These are phyloP conservation scores for Podarcis lilfordi DNA, from an alignment of 2,797 vertebrate genomes.

Conservation along the genomic window DNA sequence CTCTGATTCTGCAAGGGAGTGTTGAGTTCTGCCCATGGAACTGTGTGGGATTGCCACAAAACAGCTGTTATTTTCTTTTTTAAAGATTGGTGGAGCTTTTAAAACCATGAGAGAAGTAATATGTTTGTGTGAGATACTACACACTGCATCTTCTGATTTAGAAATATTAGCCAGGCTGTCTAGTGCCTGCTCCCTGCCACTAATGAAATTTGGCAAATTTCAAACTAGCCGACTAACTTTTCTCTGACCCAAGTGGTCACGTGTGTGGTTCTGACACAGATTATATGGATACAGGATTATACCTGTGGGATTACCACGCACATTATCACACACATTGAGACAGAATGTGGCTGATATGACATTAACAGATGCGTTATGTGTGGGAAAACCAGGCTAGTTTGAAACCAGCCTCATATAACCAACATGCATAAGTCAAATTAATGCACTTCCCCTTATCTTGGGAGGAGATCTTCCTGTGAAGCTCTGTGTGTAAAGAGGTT, in stretches of 20 bases:
- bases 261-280: background rate
- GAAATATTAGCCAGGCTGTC: slow-evolving; percentile 4
- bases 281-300: too few species aligned
- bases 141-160: background rate
- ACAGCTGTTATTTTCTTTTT: background rate
- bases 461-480: too few species aligned
- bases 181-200: too few species aligned
- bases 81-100: background rate
- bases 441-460: too few species aligned
- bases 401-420: too few species aligned
- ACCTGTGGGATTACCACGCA: too few species aligned
- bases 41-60: background rate
- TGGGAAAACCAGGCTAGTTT: too few species aligned
- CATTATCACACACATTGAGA: too few species aligned
- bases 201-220: background rate
- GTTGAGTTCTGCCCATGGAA: background rate
- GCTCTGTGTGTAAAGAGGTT: too few species aligned
- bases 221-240: background rate
- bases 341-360: too few species aligned
- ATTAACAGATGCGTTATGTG: too few species aligned
- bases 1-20: background rate
- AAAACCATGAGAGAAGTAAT: background rate
- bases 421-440: too few species aligned
- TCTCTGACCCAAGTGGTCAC: background rate
- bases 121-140: background rate